Percentiles rank a stretch among this genome's conserved stretches.
phyloP scores from a whole-genome alignment of 2,797 vertebrate species.

The Anguilla megastoma region DNA sequence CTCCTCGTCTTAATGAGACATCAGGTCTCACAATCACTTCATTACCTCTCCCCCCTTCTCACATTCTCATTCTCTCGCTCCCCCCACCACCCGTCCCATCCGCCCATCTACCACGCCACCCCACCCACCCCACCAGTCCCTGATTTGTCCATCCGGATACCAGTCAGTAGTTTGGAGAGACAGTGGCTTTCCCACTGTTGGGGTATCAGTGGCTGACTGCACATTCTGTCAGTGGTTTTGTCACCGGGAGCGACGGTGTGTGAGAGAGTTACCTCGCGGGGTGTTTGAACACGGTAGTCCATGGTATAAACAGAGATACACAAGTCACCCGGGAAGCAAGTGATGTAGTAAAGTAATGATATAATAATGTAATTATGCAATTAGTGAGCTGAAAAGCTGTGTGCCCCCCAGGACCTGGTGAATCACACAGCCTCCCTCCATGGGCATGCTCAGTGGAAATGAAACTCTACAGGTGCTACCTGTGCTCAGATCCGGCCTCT shows the following conservation, averaged over 20 bases:
- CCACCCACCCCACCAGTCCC: conserved; percentile 3
- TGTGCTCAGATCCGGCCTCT: not conserved
- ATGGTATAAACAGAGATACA: conserved; percentile 31
- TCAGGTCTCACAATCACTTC: conserved; percentile 54
- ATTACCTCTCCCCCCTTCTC: conserved; percentile 37
- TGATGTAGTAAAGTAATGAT: conserved; percentile 21
- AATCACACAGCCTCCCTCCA: not conserved
- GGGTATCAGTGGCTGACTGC: conserved; percentile 62
- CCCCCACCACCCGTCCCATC: conserved; percentile 17
- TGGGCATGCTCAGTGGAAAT: not conserved
- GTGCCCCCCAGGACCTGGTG: not conserved
- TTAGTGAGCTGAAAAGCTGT: not conserved
- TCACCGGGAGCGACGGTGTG: conserved; percentile 44
- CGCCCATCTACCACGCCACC: not conserved
- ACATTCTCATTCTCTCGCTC: not conserved
- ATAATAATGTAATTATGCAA: conserved; percentile 1
- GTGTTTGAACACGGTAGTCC: conserved; percentile 46
- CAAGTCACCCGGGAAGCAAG: conserved; percentile 12
- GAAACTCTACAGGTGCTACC: not conserved
- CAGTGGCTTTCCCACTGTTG: conserved; percentile 47
- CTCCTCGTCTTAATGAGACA: conserved; percentile 51
- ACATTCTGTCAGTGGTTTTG: conserved; percentile 48
- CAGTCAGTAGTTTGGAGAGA: conserved; percentile 50
- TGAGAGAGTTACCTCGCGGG: conserved; percentile 34
- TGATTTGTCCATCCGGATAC: conserved; percentile 38